A percentile compares a stretch with the other conserved stretches of the same genome.
Evolutionary conservation across 2,888 invertebrate species (phyloP).

Genomic region (Watsonalla cultraria): DNA sequence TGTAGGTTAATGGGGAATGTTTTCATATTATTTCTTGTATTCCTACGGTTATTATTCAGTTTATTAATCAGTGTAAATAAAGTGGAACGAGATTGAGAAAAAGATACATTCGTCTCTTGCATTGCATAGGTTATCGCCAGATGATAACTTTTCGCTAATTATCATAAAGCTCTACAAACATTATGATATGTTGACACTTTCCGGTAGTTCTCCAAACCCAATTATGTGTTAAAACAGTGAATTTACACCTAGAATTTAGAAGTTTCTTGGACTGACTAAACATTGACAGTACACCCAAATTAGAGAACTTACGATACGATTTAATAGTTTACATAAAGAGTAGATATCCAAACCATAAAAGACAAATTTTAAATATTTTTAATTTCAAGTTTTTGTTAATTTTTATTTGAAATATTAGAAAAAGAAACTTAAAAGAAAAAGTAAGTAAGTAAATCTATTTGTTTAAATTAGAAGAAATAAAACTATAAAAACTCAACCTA

Average conservation of each 20-base stretch:
- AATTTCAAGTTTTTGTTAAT: too few relatives aligned
- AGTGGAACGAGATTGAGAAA: slow-evolving; percentile 4
- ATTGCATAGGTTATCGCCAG: slow-evolving; percentile 58
- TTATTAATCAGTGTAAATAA: slow-evolving; percentile 8
- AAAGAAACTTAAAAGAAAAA: too few relatives aligned
- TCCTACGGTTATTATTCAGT: slow-evolving; percentile 6
- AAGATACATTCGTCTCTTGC: slow-evolving; percentile 23
- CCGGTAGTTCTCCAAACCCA: too few relatives aligned
- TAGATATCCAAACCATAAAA: too few relatives aligned
- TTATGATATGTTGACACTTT: neutral
- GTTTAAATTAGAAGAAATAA: neutral
- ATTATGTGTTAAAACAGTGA: neutral
- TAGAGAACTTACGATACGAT: too few relatives aligned
- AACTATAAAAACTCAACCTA: slow-evolving; percentile 4
- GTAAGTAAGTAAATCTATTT: too few relatives aligned
- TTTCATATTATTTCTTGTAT: slow-evolving; percentile 7
- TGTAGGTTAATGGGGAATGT: slow-evolving; percentile 8
- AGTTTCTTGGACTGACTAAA: neutral
- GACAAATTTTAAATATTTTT: too few relatives aligned
- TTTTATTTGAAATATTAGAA: too few relatives aligned
- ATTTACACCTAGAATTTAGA: neutral
- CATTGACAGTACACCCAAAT: too few relatives aligned
- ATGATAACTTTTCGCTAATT: slow-evolving; percentile 51
- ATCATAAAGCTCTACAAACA: slow-evolving; percentile 8
- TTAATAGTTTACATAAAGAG: too few relatives aligned